These are phyloP conservation scores for Sinocyclocheilus maitianheensis DNA, from an alignment of 2,113 vertebrate genomes.

Conservation along the genomic window DNA sequence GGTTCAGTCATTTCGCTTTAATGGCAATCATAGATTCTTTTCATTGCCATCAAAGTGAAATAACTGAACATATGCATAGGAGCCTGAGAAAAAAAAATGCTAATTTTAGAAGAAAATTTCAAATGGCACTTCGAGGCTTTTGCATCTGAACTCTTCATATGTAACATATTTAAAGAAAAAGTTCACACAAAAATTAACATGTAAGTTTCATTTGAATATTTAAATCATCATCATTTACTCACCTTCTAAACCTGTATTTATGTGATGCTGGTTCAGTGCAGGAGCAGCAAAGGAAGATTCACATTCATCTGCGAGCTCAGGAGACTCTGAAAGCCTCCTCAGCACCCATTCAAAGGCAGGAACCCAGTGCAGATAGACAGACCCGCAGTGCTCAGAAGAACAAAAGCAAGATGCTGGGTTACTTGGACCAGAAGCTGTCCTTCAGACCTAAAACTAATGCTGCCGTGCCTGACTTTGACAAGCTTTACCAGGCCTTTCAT, in stretches of 20 bases:
- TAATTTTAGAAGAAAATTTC: too few relatives aligned
- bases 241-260: background rate
- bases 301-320: slow-evolving; percentile 77
- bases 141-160: too few relatives aligned
- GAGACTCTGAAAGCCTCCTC: slow-evolving; percentile 72
- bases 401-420: slow-evolving; percentile 77
- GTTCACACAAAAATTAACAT: background rate
- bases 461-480: slow-evolving; percentile 83
- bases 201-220: background rate
- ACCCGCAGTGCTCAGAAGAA: slow-evolving; percentile 74
- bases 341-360: slow-evolving; percentile 63
- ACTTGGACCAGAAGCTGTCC: slow-evolving; percentile 81
- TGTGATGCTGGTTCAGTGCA: slow-evolving; percentile 72
- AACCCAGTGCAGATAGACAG: slow-evolving; percentile 52
- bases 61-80: too few relatives aligned
- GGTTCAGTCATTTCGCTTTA: too few relatives aligned
- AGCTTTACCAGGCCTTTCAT: slow-evolving; percentile 84
- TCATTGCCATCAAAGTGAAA: too few relatives aligned
- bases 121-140: too few relatives aligned
- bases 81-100: too few relatives aligned
- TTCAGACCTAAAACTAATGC: slow-evolving; percentile 86
- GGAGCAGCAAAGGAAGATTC: slow-evolving; percentile 80
- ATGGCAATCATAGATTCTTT: too few relatives aligned
- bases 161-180: background rate
- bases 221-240: background rate